Evolutionary conservation across 2,888 invertebrate genomes (phyloP), one percentile per base, ranked within the genome.

Genomic region (Phortica magna): DNA sequence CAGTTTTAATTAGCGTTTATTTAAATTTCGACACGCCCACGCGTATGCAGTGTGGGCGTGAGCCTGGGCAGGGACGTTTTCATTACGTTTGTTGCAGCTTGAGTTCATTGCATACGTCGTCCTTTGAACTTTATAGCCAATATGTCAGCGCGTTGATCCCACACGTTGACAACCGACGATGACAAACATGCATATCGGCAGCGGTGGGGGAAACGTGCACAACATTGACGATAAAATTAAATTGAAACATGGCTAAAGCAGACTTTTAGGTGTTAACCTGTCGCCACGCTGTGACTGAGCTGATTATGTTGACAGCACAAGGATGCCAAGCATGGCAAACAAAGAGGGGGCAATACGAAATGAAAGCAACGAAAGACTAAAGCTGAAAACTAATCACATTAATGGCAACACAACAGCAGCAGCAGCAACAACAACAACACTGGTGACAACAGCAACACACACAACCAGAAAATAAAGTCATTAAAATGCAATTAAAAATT

Each of bases 401-500:
- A 88, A 85, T 88, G 82, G 85, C 81, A 41, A 65, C n/a, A 41
- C n/a, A 41, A 12, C 31, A 31, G 31, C 31, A 61, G 22, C 43
- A 67, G 14, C 41, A 67, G n/a, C 41, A n/a, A 9, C 67, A 17
- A 22, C 19, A 43, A 41, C 9, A n/a, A 41, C 19, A n/a, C n/a
- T n/a, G n/a, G n/a, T n/a, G n/a, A n/a, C n/a, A n/a, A n/a, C n/a
- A n/a, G n/a, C n/a, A n/a, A n/a, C n/a, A n/a, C n/a, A n/a, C n/a
- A 80, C 78, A 78, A 81, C 78, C 77, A 81, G 75, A 80, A 75
- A 81, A 83, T 88, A 80, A 86, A 84, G 82, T 82, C 83, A 85
- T 85, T 88, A 88, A 85, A 88, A 88, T 82, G 83, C 88, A 85
- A 85, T 85, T 85, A 85, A 86, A 84, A 86, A 83, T 82, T 81